Evolutionary conservation across 2,888 invertebrate species (phyloP).

Genomic region (Amphipoea lucens): DNA sequence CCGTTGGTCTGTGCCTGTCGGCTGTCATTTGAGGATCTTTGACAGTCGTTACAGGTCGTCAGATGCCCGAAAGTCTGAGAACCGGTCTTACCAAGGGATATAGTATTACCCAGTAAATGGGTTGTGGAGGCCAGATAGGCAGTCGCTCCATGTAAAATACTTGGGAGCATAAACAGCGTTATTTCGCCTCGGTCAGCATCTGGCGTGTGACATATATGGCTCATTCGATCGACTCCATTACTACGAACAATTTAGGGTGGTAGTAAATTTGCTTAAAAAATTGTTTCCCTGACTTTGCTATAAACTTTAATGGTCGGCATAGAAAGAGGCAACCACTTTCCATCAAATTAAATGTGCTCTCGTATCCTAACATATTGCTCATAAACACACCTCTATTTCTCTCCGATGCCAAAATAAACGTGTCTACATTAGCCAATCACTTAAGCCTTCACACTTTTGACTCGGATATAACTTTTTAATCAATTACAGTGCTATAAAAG

Average conservation of each 20-base stretch:
- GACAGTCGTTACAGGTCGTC: background rate
- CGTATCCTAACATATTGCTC: background rate
- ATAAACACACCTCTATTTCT: background rate
- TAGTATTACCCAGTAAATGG: background rate
- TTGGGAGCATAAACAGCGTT: background rate
- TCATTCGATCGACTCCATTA: slow-evolving; percentile 54
- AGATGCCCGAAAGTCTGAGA: background rate
- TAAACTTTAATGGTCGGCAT: background rate
- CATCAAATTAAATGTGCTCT: background rate
- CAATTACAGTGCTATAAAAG: slow-evolving; percentile 58
- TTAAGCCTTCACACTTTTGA: slow-evolving; percentile 26
- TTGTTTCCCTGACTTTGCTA: background rate
- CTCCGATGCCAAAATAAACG: background rate
- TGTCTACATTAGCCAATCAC: slow-evolving; percentile 27
- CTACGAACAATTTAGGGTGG: background rate
- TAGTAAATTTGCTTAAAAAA: background rate
- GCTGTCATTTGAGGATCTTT: background rate
- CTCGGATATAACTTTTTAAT: slow-evolving; percentile 37
- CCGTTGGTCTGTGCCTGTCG: background rate
- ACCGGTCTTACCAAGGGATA: background rate
- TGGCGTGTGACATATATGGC: slow-evolving; percentile 55
- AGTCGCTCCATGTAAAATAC: background rate
- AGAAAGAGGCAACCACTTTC: background rate
- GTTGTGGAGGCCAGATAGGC: too few relatives aligned
- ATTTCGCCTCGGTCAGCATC: slow-evolving; percentile 43